phyloP scores from a whole-genome alignment of 1,140 invertebrate species.

The Anastatus disparis region DNA sequence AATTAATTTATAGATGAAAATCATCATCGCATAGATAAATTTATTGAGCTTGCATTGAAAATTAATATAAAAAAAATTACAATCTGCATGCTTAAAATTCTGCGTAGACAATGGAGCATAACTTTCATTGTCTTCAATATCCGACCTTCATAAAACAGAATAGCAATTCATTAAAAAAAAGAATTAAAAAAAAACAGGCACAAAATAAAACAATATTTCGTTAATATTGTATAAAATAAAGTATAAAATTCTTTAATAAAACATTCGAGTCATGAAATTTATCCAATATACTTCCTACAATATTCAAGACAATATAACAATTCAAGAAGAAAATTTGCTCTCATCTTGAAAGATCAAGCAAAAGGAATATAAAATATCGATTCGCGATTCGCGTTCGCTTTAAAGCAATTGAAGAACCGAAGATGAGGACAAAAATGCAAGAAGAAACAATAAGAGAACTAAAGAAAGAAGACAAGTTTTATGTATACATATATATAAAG shows the following conservation, averaged over 20 bases:
- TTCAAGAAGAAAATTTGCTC: not conserved
- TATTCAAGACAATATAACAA: no score
- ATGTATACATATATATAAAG: constrained; percentile 28
- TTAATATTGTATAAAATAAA: no score
- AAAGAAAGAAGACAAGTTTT: constrained; percentile 9
- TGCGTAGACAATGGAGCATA: not conserved
- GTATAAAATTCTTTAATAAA: no score
- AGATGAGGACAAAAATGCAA: not conserved
- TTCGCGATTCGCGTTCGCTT: not conserved
- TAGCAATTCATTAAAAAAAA: not conserved
- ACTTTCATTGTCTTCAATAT: constrained; percentile 1
- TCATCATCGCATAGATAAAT: not conserved
- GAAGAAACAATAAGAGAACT: not conserved
- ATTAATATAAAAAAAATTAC: not conserved
- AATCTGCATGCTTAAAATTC: not conserved
- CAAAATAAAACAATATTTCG: no score
- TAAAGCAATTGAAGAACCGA: not conserved
- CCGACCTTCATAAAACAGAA: not conserved
- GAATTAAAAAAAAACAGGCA: no score
- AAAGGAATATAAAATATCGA: constrained; percentile 1
- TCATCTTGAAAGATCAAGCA: not conserved
- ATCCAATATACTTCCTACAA: no score
- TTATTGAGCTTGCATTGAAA: not conserved
- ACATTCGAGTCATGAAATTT: not conserved
- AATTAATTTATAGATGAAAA: no score